Conservation (phyloP, 2,113 vertebrate species). For the Furnarius figulus region DNA sequence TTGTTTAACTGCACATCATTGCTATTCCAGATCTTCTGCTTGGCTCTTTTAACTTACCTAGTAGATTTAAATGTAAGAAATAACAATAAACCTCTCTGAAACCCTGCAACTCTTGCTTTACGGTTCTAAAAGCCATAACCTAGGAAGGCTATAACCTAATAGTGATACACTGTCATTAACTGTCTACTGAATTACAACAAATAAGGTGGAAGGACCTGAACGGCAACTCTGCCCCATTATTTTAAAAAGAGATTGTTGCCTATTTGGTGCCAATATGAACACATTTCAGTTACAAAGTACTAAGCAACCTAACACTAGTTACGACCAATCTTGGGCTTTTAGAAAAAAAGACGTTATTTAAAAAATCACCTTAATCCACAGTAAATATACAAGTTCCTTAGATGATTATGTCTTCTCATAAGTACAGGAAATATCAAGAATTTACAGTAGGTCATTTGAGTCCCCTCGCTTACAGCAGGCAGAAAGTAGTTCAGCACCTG, state of each 20-base stretch:
- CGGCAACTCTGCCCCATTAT: neutral
- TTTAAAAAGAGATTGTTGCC: neutral
- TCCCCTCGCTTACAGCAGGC: neutral
- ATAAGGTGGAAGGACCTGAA: neutral
- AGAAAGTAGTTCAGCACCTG: slow-evolving; percentile 26
- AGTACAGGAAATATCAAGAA: slow-evolving; percentile 37
- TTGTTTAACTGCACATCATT: neutral
- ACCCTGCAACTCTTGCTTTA: neutral
- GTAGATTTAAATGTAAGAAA: neutral
- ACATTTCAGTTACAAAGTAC: neutral
- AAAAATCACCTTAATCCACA: neutral
- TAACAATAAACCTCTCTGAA: neutral
- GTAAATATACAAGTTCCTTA: neutral
- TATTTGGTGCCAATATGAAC: neutral
- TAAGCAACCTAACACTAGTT: neutral
- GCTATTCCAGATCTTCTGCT: neutral
- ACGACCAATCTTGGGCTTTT: neutral
- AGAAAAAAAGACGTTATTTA: neutral
- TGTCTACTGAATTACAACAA: neutral
- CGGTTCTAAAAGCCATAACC: neutral
- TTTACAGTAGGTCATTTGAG: slow-evolving; percentile 28
- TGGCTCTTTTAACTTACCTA: neutral
- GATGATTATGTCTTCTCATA: neutral
- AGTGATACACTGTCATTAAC: neutral
- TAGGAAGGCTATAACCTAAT: neutral